Conservation (phyloP, 2,113 vertebrate species). For the Heliornis fulica region DNA sequence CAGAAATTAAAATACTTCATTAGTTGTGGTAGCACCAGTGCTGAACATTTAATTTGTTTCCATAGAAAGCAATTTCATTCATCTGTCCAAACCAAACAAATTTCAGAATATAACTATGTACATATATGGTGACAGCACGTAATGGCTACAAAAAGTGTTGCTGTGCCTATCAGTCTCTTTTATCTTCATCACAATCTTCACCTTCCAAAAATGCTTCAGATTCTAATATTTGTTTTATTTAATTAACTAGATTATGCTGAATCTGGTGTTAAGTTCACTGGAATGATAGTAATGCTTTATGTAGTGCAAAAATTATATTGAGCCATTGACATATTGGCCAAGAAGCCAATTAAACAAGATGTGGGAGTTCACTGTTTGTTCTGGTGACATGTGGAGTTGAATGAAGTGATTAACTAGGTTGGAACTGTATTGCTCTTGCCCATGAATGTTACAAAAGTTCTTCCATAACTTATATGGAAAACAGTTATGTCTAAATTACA, state of each 20-base stretch:
- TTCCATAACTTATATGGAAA: not conserved
- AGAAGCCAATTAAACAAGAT: not conserved
- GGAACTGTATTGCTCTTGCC: not conserved
- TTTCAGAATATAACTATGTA: not conserved
- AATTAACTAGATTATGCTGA: not conserved
- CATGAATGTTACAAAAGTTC: not conserved
- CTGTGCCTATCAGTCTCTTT: not conserved
- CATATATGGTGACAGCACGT: not conserved
- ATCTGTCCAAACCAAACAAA: not conserved
- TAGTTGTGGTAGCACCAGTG: not conserved
- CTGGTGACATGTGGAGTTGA: not conserved
- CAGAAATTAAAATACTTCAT: not conserved
- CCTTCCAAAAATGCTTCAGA: not conserved
- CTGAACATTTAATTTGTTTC: not conserved
- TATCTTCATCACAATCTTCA: not conserved
- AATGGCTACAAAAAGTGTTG: not conserved
- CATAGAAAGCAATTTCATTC: not conserved
- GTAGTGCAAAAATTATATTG: not conserved
- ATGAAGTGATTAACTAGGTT: not conserved
- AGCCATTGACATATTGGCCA: not conserved
- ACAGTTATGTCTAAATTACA: not conserved
- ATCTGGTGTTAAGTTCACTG: not conserved
- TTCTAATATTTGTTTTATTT: not conserved
- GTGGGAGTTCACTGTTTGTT: not conserved
- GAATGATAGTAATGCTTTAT: not conserved